Evolutionary conservation across 2,113 vertebrate genomes (phyloP).

Genomic region (Tor tambroides): DNA sequence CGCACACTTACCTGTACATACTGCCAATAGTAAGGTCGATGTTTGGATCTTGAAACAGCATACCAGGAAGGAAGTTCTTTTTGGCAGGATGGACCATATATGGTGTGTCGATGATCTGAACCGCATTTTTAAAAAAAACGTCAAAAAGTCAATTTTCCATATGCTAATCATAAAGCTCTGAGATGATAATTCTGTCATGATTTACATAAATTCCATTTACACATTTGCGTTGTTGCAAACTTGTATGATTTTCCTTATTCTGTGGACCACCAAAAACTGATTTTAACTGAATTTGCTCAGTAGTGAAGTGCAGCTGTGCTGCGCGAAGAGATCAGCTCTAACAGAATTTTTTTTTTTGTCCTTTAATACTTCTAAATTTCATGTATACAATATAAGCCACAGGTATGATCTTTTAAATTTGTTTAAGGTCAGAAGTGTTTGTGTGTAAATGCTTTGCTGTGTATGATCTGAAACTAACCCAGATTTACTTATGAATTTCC

Average conservation of each 20-base stretch:
- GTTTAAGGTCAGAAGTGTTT: neutral
- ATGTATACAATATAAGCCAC: neutral
- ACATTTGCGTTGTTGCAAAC: neutral
- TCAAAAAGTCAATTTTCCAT: neutral
- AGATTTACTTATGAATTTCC: too few species aligned
- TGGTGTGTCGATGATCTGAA: slow-evolving; percentile 91
- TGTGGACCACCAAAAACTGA: neutral
- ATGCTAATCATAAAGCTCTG: too few species aligned
- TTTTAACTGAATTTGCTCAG: too few species aligned
- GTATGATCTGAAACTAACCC: neutral
- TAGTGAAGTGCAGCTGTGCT: neutral
- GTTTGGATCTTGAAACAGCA: slow-evolving; percentile 84
- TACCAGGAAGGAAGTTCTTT: slow-evolving; percentile 87
- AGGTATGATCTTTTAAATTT: neutral
- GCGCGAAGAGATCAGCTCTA: neutral
- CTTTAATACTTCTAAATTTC: too few species aligned
- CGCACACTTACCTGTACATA: slow-evolving; percentile 73
- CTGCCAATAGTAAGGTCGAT: slow-evolving; percentile 83
- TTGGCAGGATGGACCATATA: slow-evolving; percentile 84
- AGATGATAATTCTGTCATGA: neutral
- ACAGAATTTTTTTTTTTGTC: too few species aligned
- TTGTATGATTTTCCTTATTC: neutral
- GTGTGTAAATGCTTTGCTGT: neutral
- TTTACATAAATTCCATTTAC: neutral
- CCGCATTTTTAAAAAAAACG: slow-evolving; percentile 42